Evolutionary conservation across 2,888 invertebrate species (phyloP), one percentile per base, ranked within the genome.

Genomic region (Quadriops clusia): DNA sequence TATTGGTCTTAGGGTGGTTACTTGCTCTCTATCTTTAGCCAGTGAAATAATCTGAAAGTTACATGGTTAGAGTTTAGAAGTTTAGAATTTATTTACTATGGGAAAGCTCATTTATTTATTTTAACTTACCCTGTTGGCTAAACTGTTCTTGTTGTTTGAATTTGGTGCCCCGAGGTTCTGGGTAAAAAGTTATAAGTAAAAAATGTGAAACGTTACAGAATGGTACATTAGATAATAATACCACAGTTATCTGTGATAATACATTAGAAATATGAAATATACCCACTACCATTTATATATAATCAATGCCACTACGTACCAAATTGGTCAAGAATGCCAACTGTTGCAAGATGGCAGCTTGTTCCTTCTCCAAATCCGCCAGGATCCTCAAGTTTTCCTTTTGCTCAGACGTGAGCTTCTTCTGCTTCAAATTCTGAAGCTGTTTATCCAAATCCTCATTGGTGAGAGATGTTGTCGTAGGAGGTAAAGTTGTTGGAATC

Each of bases 341-440:
- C 36, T 61, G 61, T 39, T 56, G 46, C 24, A 61, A 42, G 37
- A 61, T 46, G 6, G 53, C 53, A 3, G 54, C 51, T 39, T 61
- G 61, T 40, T 61, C 56, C 35, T 47, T 49, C 39, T 61, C 61
- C 24, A 61, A 41, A 26, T 48, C 47, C 24, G 50, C 51, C 16
- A 61, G 42, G 3, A 51, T 53, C 36, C 53, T 53, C 36, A 61
- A 46, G 43, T 60, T 56, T 36, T 50, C 46, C 33, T 47, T 49
- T 34, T 61, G 61, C 26, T 54, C 51, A 3, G 56, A n/a, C n/a
- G n/a, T n/a, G n/a, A n/a, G n/a, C n/a, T 21, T 21, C 21, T 21
- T 9, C 21, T 10, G 21, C 5, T 21, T 21, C 11, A 21, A 11
- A 11, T 5, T 10, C 5, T 21, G 21, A 10, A 21, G 21, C 4